These are phyloP conservation scores for Mycteria americana DNA, from an alignment of 2,797 vertebrate species.

Conservation along the genomic window DNA sequence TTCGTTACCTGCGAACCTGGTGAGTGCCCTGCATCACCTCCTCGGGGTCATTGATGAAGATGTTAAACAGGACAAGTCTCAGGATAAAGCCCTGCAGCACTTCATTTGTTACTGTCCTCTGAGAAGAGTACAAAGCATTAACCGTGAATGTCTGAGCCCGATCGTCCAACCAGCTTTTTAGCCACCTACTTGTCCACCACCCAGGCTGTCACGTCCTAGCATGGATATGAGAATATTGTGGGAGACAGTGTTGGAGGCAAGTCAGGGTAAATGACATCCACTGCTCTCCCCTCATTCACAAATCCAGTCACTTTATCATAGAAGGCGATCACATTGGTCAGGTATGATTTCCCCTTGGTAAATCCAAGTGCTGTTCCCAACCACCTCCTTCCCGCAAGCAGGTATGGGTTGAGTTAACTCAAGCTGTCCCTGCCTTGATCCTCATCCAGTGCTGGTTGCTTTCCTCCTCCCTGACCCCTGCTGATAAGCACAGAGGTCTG, in stretches of 20 bases:
- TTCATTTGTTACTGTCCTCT: not conserved
- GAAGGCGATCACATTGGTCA: not conserved
- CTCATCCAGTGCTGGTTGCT: not conserved
- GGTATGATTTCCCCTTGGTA: not conserved
- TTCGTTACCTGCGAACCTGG: not conserved
- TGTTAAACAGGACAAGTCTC: not conserved
- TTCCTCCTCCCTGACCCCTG: not conserved
- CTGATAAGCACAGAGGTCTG: not conserved
- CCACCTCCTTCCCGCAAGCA: not conserved
- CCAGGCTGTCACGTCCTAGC: not conserved
- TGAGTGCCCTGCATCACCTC: not conserved
- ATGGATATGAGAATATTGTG: not conserved
- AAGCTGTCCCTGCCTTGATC: not conserved
- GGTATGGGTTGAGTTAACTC: not conserved
- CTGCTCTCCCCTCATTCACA: not conserved
- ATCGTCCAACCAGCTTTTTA: not conserved
- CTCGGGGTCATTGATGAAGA: not conserved
- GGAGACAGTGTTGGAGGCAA: not conserved
- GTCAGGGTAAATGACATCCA: not conserved
- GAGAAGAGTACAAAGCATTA: not conserved
- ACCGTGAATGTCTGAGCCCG: not conserved
- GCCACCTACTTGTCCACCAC: not conserved
- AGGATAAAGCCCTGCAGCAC: not conserved
- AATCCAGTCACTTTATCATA: not conserved
- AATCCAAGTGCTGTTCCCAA: not conserved